A percentile compares a stretch with the other conserved stretches of the same genome.
Evolutionary conservation across 2,888 invertebrate species (phyloP).

Genomic region (Cerceris ruficornis): DNA sequence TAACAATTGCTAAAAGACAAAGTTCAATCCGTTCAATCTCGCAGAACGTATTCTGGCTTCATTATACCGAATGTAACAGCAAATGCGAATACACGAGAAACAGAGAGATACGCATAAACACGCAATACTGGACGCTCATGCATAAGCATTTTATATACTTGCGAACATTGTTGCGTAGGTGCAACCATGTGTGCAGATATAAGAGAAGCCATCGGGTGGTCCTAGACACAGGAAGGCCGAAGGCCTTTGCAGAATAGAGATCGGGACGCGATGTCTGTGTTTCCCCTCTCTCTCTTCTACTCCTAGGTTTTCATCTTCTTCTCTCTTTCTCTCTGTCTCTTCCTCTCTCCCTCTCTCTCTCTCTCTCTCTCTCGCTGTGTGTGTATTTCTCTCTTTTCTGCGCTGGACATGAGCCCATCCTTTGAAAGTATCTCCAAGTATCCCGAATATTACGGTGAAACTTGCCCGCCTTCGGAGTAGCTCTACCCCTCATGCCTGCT

Average conservation of each 20-base stretch:
- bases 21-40: too few relatives aligned
- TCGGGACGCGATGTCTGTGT: conserved; percentile 67
- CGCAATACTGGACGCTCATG: conserved; percentile 22
- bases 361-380: conserved; percentile 3
- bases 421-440: conserved; percentile 73
- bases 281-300: conserved; percentile 26
- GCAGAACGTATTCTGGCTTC: too few relatives aligned
- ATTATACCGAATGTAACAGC: background rate
- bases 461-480: conserved; percentile 52
- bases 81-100: background rate
- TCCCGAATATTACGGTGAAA: conserved; percentile 64
- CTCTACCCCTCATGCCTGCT: conserved; percentile 20
- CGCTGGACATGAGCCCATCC: conserved; percentile 74
- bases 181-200: conserved; percentile 16
- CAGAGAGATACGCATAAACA: background rate
- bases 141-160: conserved; percentile 18
- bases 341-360: conserved; percentile 7
- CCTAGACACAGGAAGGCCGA: conserved; percentile 39
- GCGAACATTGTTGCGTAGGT: background rate
- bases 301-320: conserved; percentile 1
- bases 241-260: conserved; percentile 61
- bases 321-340: conserved; percentile 6
- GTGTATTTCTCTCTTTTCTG: conserved; percentile 11
- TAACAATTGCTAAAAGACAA: too few relatives aligned
- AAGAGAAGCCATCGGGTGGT: conserved; percentile 40